Percentiles rank a stretch among this genome's conserved stretches.
phyloP scores from a whole-genome alignment of 2,888 invertebrate species.

The Agriopis marginaria region DNA sequence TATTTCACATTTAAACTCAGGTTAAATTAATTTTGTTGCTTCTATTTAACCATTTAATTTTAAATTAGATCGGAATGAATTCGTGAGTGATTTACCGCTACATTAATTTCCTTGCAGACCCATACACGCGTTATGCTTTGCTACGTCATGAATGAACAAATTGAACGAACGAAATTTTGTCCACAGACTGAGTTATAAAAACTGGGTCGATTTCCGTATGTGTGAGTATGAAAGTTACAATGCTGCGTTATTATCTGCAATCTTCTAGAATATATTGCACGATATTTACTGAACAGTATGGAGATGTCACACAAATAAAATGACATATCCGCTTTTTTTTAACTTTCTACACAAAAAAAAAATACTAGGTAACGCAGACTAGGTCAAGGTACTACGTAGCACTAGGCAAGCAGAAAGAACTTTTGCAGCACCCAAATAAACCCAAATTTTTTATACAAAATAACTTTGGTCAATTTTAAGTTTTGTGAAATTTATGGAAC shows the following conservation, averaged over 20 bases:
- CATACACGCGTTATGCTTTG: neutral
- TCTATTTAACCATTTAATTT: neutral
- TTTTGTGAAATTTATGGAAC: no score
- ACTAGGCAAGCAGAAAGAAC: no score
- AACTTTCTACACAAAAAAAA: no score
- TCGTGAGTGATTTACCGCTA: neutral
- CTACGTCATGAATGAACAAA: slow-evolving; percentile 15
- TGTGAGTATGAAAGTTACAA: slow-evolving; percentile 39
- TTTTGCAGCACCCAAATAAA: no score
- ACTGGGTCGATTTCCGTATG: slow-evolving; percentile 36
- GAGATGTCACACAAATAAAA: neutral
- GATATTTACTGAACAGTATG: slow-evolving; percentile 13
- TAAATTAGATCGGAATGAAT: neutral
- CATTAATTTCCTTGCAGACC: neutral
- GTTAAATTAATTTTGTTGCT: no score
- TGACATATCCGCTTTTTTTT: neutral
- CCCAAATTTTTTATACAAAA: no score
- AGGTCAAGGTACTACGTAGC: no score
- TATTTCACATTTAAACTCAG: no score
- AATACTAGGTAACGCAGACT: no score
- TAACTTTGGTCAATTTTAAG: no score
- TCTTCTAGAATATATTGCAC: slow-evolving; percentile 14
- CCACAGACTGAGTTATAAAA: slow-evolving; percentile 41
- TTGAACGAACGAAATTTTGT: slow-evolving; percentile 21
- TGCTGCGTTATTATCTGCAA: slow-evolving; percentile 38